Base-by-base conservation (phyloP, 1,140 invertebrate genomes). In the Galendromus occidentalis region DNA sequence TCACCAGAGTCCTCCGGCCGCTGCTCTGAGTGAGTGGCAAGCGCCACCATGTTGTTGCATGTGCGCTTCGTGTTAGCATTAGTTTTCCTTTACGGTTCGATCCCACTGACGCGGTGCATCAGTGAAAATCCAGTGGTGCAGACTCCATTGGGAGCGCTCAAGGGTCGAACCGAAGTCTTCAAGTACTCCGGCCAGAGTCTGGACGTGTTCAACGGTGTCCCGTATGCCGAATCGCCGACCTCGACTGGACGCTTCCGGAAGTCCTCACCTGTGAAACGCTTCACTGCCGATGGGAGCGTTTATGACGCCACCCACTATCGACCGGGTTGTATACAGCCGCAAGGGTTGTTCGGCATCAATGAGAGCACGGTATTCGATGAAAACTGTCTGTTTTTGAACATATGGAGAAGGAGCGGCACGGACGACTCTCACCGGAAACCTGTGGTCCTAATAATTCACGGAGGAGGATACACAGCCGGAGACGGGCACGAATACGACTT, bases 381-480 rank as follows among this genome's bases (percentile, higher is more conserved):
- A 4, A 33, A 59, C 9, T 59, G 51, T 9, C 9, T 59, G 33
- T 25, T 29, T 22, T 17, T 59, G 22, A 59, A 59, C 9, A 17
- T 59, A 17, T 59, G 51, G 51, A 59, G 51, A 47, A 4, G 14
- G 28, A 47, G 45, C 45, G 45, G 45, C 18, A 47, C 22, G 9
- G 33, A 59, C 9, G 9, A 22, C 22, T 25, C 22, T 14, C 51
- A 59, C 22, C 51, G 51, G 9, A 59, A 25, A 59, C 12, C 22
- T 17, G 51, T 25, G 14, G 25, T 59, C 14, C 51, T 59, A 14
- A 59, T 59, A 14, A 59, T 59, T 2, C 22, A 59, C 51, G 51
- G 51, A 22, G 51, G 51, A 29, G 51, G 51, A 1, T 59, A 59
- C 51, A 59, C 51, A 59, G 51, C 51, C 33, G 51, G 51, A 17